Base-by-base conservation (phyloP, 2,888 invertebrate species). In the Dysmachus trigonus region DNA sequence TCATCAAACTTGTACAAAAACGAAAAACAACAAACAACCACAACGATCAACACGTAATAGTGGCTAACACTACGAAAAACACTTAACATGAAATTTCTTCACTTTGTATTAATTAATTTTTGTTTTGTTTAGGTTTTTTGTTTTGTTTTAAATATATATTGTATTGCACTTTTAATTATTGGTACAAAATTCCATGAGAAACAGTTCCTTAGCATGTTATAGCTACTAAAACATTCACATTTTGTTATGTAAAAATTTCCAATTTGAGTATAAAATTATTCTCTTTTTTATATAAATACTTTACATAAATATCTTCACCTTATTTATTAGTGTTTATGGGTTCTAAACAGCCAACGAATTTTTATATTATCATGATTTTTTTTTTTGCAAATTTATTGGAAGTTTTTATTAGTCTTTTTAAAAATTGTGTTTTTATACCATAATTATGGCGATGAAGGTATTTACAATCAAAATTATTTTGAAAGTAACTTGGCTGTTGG, bases 131-230 rank as follows among this genome's bases (percentile, higher is more conserved):
- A 13, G 38, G 10, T 15, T 41, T n/a, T 6, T n/a, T n/a, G n/a
- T n/a, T n/a, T n/a, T n/a, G n/a, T n/a, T 18, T 47, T 47, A 38
- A 38, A 7, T 8, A 38, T 8, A 38, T 38, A 38, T 51, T 22
- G 1, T 10, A 18, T 33, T 82, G 10, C 71, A 82, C 7, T 71
- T 71, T 38, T 35, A 71, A 1, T 82, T 62, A 10, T 62, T 33
- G 22, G 53, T 71, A 82, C 53, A 82, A 79, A 79, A 79, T 79
- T 51, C 79, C 79, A 31, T 79, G 77, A 79, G 51, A 79, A n/a
- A 79, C 51, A 15, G n/a, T 79, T 79, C 13, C 31, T 73, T 73
- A 33, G n/a, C 35, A 73, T n/a, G n/a, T 33, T 31, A 13, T 33
- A 31, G 27, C 31, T 41, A 31, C 31, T 33, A 73, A 72, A 22